Percentiles rank a stretch among this genome's conserved stretches.
These are phyloP conservation scores for Cheilosia variabilis DNA, from an alignment of 2,888 invertebrate species.

Conservation along the genomic window DNA sequence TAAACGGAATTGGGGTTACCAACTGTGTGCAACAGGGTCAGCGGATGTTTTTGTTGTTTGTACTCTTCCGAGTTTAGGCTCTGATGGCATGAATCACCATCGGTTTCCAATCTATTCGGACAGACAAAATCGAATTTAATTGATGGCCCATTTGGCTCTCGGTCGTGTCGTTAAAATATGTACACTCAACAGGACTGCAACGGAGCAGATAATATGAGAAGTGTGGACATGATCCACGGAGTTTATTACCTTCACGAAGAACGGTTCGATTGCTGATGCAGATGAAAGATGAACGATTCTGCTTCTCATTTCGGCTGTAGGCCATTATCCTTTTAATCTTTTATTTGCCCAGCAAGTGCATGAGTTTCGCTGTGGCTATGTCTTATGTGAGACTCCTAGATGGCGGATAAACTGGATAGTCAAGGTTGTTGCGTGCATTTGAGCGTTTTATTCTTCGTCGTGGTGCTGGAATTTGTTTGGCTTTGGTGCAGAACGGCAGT, in stretches of 20 bases:
- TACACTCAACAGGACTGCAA: constrained; percentile 2
- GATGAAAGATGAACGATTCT: constrained; percentile 7
- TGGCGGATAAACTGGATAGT: constrained; percentile 53
- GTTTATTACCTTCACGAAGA: constrained; percentile 39
- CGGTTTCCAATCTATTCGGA: neutral
- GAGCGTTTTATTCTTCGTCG: constrained; percentile 4
- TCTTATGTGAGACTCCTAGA: constrained; percentile 23
- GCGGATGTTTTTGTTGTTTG: constrained; percentile 25
- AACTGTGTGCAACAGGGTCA: constrained; percentile 69
- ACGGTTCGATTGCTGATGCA: constrained; percentile 36
- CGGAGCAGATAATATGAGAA: neutral
- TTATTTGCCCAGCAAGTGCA: constrained; percentile 5
- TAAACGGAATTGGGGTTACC: constrained; percentile 71
- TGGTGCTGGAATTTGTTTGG: constrained; percentile 24
- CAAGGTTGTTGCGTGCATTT: constrained; percentile 61
- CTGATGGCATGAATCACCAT: neutral
- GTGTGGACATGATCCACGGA: constrained; percentile 18
- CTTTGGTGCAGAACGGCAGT: constrained; percentile 10
- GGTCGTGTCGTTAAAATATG: constrained; percentile 25
- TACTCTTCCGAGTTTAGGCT: constrained; percentile 22
- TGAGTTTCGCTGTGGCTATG: neutral
- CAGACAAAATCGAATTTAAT: constrained; percentile 47
- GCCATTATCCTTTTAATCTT: constrained; percentile 38
- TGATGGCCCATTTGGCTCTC: constrained; percentile 33
- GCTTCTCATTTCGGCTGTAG: constrained; percentile 33